phyloP scores from a whole-genome alignment of 2,113 vertebrate genomes.

The Pipra filicauda region DNA sequence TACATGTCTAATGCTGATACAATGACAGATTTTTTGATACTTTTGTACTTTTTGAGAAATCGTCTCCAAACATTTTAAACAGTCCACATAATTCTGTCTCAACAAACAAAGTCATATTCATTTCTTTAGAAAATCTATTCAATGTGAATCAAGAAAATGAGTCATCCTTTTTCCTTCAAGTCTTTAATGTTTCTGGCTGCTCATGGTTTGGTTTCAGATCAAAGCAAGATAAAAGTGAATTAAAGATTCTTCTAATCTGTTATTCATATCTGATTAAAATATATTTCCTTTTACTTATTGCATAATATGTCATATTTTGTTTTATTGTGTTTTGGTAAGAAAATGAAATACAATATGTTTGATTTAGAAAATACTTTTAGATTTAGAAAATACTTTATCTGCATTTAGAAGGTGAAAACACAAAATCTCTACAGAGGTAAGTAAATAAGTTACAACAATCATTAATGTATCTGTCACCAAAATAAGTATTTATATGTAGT shows the following conservation, averaged over 20 bases:
- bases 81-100: neutral
- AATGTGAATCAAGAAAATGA: neutral
- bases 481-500: neutral
- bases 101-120: neutral
- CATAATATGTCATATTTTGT: neutral
- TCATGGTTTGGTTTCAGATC: conserved; percentile 15
- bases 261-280: conserved; percentile 25
- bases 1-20: neutral
- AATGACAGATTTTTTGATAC: neutral
- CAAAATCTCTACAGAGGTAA: neutral
- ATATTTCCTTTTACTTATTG: neutral
- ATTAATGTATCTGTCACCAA: neutral
- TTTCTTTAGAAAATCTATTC: neutral
- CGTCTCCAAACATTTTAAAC: neutral
- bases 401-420: neutral
- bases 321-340: neutral
- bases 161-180: neutral
- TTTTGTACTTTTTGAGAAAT: neutral
- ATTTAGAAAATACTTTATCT: neutral
- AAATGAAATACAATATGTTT: neutral
- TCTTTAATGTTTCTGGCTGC: neutral
- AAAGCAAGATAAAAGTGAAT: conserved; percentile 33
- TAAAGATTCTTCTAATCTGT: conserved; percentile 35
- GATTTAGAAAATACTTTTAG: too few relatives aligned
- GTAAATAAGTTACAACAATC: neutral